A percentile compares a stretch with the other conserved stretches of the same genome.
phyloP scores from a whole-genome alignment of 2,888 invertebrate species.

The Temnothorax unifasciatus region DNA sequence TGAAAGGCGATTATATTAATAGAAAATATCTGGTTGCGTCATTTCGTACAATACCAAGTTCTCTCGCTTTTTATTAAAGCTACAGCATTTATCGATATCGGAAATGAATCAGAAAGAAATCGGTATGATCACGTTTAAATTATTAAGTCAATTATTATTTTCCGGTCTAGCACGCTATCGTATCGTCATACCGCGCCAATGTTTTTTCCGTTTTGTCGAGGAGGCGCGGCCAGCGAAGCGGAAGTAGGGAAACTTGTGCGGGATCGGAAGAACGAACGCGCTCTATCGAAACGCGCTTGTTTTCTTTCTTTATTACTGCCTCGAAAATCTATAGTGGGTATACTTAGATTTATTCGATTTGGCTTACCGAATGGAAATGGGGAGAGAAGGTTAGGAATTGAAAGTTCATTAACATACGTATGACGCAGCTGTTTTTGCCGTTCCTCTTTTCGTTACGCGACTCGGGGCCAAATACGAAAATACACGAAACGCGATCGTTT shows the following conservation, averaged over 20 bases:
- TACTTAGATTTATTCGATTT: conserved; percentile 59
- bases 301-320: conserved; percentile 53
- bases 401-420: conserved; percentile 54
- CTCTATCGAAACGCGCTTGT: conserved; percentile 44
- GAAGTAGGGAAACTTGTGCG: conserved; percentile 52
- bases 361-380: not conserved
- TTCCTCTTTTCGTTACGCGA: not conserved
- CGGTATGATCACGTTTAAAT: conserved; percentile 24
- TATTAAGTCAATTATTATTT: conserved; percentile 54
- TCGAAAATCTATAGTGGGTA: not conserved
- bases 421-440: conserved; percentile 14
- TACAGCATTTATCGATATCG: not conserved
- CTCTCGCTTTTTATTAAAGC: conserved; percentile 19
- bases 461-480: conserved; percentile 1
- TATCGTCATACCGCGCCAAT: conserved; percentile 7
- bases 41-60: not conserved
- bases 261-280: conserved; percentile 13
- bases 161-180: conserved; percentile 20
- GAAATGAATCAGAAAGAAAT: not conserved
- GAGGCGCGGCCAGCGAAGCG: conserved; percentile 48
- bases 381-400: not conserved
- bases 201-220: conserved; percentile 34
- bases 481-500: conserved; percentile 24
- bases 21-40: not conserved
- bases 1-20: not conserved